A percentile compares a stretch with the other conserved stretches of the same genome.
Evolutionary conservation across 2,797 vertebrate genomes (phyloP).

Genomic region (Garrulus glandarius): DNA sequence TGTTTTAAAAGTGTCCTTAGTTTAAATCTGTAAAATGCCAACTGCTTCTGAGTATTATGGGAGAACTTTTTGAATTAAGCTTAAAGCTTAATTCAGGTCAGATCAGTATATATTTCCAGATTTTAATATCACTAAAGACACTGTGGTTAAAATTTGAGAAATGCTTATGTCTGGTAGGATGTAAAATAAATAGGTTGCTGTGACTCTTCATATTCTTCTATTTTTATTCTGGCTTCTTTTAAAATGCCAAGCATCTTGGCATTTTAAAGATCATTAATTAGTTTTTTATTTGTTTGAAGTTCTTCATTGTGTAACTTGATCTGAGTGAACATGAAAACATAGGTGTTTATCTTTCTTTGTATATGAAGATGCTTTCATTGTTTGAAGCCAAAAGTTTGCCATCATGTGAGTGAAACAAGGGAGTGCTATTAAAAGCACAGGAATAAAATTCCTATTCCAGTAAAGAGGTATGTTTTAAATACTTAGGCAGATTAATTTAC

Average conservation of each 20-base stretch:
- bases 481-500: background rate
- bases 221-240: background rate
- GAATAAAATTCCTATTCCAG: background rate
- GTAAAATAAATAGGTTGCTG: background rate
- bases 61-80: background rate
- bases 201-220: background rate
- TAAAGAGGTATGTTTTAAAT: background rate
- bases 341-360: background rate
- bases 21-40: background rate
- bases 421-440: background rate
- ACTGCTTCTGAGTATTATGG: background rate
- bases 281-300: background rate
- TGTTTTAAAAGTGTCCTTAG: background rate
- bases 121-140: background rate
- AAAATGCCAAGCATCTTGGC: background rate
- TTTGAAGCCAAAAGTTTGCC: background rate
- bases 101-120: background rate
- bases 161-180: background rate
- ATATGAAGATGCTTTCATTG: background rate
- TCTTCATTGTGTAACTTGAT: background rate
- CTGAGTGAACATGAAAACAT: background rate
- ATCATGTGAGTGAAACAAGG: background rate
- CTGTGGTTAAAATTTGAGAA: background rate
- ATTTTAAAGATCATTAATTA: background rate
- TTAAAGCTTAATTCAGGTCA: background rate